A percentile compares a stretch with the other conserved stretches of the same genome.
Conservation (phyloP, 2,888 invertebrate genomes). For the Homarus gammarus region DNA sequence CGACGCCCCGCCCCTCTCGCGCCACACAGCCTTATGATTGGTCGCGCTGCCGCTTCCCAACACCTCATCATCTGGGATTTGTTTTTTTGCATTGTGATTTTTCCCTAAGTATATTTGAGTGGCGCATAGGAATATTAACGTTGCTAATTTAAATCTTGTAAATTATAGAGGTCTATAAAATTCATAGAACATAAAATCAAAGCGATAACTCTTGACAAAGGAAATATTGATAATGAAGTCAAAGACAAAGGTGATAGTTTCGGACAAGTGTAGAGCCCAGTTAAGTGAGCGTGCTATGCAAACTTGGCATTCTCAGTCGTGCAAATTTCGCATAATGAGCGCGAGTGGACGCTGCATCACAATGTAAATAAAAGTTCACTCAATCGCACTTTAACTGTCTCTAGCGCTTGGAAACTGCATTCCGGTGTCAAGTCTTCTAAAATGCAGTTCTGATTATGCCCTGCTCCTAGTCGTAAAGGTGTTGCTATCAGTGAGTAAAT, state of each 20-base stretch:
- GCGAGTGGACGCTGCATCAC: constrained; percentile 54
- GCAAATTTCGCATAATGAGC: constrained; percentile 71
- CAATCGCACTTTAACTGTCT: constrained; percentile 33
- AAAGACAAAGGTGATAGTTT: neutral
- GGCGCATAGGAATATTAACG: neutral
- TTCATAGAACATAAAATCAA: neutral
- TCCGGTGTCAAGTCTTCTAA: constrained; percentile 14
- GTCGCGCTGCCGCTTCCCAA: constrained; percentile 28
- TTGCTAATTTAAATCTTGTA: neutral
- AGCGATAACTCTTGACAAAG: neutral
- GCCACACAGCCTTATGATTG: constrained; percentile 45
- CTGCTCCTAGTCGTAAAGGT: constrained; percentile 2
- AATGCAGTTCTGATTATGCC: constrained; percentile 10
- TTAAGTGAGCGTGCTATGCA: constrained; percentile 69
- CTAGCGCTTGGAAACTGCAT: constrained; percentile 17
- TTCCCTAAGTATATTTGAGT: neutral
- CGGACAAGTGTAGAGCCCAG: constrained; percentile 54
- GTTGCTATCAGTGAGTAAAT: constrained; percentile 37
- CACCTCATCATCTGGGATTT: neutral
- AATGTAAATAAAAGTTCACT: constrained; percentile 61
- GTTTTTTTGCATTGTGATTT: neutral
- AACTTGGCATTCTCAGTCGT: constrained; percentile 69
- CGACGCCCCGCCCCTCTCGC: constrained; percentile 54
- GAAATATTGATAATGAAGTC: neutral
- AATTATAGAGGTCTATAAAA: neutral